Evolutionary conservation across 2,888 invertebrate species (phyloP).

Genomic region (Drosophila fulvimacula): DNA sequence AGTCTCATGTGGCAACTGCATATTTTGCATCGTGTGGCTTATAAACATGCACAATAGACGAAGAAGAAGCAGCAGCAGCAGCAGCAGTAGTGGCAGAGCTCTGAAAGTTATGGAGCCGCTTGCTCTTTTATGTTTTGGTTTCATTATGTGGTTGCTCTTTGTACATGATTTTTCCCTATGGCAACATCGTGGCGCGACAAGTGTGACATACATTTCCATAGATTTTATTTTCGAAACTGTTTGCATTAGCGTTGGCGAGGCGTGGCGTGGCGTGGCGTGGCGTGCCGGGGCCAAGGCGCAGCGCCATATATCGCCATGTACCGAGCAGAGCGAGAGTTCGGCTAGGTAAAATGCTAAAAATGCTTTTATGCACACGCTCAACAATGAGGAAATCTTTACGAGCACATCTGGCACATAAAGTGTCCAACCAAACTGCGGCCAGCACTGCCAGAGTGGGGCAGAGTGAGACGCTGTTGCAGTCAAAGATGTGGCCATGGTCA

Average conservation of each 20-base stretch:
- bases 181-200: slow-evolving; percentile 41
- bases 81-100: neutral
- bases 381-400: slow-evolving; percentile 80
- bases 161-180: slow-evolving; percentile 33
- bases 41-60: slow-evolving; percentile 1
- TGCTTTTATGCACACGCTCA: slow-evolving; percentile 78
- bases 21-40: slow-evolving; percentile 4
- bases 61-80: neutral
- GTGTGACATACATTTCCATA: slow-evolving; percentile 70
- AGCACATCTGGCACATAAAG: slow-evolving; percentile 79
- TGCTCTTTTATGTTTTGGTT: slow-evolving; percentile 33
- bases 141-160: slow-evolving; percentile 36
- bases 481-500: slow-evolving; percentile 60
- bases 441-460: slow-evolving; percentile 13
- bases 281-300: slow-evolving; percentile 5
- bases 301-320: too few species aligned
- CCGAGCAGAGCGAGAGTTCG: slow-evolving; percentile 28
- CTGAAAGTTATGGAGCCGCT: slow-evolving; percentile 33
- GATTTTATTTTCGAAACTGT: slow-evolving; percentile 66
- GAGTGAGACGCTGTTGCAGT: slow-evolving; percentile 46
- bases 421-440: slow-evolving; percentile 63
- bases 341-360: slow-evolving; percentile 63
- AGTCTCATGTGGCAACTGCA: neutral
- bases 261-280: too few species aligned
- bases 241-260: slow-evolving; percentile 29